phyloP scores from a whole-genome alignment of 2,797 vertebrate genomes.

The Malurus splendens region DNA sequence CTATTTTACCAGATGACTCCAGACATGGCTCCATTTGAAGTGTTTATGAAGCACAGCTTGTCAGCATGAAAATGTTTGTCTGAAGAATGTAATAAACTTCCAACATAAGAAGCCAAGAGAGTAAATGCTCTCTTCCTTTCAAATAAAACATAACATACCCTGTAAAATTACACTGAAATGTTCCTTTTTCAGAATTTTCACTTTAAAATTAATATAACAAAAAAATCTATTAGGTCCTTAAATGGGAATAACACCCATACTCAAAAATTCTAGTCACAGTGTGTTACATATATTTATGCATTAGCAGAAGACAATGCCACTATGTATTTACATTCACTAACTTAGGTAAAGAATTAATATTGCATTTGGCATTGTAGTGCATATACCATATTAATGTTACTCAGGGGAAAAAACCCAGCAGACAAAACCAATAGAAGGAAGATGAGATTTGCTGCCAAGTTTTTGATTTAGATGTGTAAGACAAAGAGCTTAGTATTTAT shows the following conservation, averaged over 20 bases:
- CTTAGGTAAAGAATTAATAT: slow-evolving; percentile 36
- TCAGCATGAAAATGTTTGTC: neutral
- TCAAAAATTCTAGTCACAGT: neutral
- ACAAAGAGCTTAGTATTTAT: slow-evolving; percentile 23
- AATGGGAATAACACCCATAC: neutral
- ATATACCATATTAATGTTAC: slow-evolving; percentile 28
- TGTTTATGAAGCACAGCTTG: neutral
- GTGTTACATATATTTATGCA: slow-evolving; percentile 9
- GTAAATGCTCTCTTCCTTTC: neutral
- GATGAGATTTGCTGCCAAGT: neutral
- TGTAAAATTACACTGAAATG: neutral
- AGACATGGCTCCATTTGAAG: neutral
- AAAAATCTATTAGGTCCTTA: neutral
- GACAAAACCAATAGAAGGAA: neutral
- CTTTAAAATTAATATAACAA: neutral
- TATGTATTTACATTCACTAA: slow-evolving; percentile 13
- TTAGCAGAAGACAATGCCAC: slow-evolving; percentile 7
- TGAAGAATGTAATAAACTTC: neutral
- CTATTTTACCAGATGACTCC: neutral
- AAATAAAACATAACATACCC: neutral
- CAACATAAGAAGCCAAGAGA: neutral
- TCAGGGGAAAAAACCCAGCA: slow-evolving; percentile 23
- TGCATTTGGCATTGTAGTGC: slow-evolving; percentile 16
- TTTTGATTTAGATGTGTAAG: neutral
- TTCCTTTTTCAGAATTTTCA: neutral